A percentile compares a stretch with the other conserved stretches of the same genome.
Evolutionary conservation across 2,113 vertebrate genomes (phyloP).

Genomic region (Neogale vison): DNA sequence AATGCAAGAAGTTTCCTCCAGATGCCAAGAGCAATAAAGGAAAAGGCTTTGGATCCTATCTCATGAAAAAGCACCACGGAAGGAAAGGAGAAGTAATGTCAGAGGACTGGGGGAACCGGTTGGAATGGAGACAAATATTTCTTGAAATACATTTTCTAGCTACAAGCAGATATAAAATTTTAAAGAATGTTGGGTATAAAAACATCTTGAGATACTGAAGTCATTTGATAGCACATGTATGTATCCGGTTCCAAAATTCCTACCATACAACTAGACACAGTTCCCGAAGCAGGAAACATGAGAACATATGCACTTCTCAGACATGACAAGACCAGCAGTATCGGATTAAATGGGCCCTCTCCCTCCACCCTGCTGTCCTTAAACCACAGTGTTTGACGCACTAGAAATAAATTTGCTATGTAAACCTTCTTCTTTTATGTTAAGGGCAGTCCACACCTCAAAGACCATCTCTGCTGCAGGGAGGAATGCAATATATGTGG

Average conservation of each 20-base stretch:
- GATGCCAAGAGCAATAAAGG: constrained; percentile 66
- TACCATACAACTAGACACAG: not conserved
- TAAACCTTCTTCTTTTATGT: not conserved
- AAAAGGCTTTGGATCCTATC: constrained; percentile 64
- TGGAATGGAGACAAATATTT: constrained; percentile 17
- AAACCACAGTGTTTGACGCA: not conserved
- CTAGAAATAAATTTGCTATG: not conserved
- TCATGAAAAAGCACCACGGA: not conserved
- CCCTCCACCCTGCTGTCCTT: not conserved
- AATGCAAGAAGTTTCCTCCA: constrained; percentile 70
- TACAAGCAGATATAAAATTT: not conserved
- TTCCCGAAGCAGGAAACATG: not conserved
- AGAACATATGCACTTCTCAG: not conserved
- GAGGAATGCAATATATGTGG: not conserved
- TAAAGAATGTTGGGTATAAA: not conserved
- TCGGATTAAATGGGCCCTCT: not conserved
- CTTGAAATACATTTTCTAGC: constrained; percentile 24
- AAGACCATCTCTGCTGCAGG: not conserved
- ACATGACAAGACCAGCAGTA: not conserved
- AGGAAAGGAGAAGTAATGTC: constrained; percentile 28
- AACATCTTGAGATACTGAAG: not conserved
- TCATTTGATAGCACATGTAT: not conserved
- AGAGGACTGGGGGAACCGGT: not conserved
- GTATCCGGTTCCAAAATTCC: not conserved
- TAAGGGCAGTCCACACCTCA: not conserved